phyloP scores from a whole-genome alignment of 2,113 vertebrate species.

The Pampusana beccarii region DNA sequence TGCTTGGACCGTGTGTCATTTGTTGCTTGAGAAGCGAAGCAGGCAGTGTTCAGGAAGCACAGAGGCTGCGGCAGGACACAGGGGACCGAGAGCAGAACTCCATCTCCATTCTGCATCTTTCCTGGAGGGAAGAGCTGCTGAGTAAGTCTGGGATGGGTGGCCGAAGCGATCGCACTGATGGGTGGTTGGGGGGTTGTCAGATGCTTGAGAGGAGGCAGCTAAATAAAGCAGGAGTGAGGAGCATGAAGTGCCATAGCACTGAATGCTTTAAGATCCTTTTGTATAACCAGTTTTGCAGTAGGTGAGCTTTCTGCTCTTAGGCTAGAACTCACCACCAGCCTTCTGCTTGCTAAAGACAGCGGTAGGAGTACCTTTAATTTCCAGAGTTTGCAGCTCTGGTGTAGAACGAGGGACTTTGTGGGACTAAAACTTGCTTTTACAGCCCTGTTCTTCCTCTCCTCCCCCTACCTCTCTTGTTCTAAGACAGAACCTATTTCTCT shows the following conservation, averaged over 20 bases:
- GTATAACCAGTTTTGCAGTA: background rate
- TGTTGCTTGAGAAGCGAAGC: background rate
- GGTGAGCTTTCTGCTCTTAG: background rate
- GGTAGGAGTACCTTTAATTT: background rate
- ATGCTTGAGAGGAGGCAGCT: background rate
- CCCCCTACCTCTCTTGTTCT: background rate
- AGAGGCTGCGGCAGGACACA: accelerated
- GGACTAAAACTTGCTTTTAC: background rate
- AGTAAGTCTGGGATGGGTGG: background rate
- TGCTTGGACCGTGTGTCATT: background rate
- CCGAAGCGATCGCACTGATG: accelerated
- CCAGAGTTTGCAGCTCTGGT: background rate
- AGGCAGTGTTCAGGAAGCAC: background rate
- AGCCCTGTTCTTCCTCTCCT: background rate
- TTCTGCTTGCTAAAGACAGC: background rate
- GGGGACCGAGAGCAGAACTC: background rate
- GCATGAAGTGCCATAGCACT: background rate
- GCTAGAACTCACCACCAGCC: background rate
- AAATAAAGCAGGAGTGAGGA: background rate
- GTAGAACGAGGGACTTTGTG: background rate
- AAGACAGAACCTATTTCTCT: background rate
- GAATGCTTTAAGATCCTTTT: background rate
- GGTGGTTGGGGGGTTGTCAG: background rate
- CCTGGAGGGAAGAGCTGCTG: background rate
- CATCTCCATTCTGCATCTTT: background rate